A percentile compares a stretch with the other conserved stretches of the same genome.
Conservation (phyloP, 1,140 invertebrate genomes). For the Tribolium madens region DNA sequence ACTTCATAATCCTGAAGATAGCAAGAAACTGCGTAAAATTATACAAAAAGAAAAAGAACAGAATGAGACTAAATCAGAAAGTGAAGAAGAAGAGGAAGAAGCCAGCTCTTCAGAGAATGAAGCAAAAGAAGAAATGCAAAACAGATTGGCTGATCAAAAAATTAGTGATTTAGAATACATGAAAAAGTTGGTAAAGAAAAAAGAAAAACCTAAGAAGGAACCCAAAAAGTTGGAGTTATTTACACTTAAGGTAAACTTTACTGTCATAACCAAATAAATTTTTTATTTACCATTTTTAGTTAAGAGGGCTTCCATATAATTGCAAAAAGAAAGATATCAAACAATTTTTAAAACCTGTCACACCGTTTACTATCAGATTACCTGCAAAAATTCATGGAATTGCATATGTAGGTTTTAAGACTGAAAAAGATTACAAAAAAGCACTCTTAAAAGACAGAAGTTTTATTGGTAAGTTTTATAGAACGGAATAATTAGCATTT, state of each 20-base stretch:
- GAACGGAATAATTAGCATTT: not conserved
- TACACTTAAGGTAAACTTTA: slow-evolving; percentile 69
- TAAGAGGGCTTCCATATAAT: slow-evolving; percentile 77
- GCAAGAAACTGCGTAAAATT: slow-evolving; percentile 64
- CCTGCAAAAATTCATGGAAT: slow-evolving; percentile 85
- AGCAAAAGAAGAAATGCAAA: slow-evolving; percentile 54
- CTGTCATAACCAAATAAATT: not conserved
- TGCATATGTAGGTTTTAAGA: slow-evolving; percentile 91
- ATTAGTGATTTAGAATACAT: slow-evolving; percentile 78
- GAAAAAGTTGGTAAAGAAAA: slow-evolving; percentile 65
- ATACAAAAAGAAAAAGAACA: slow-evolving; percentile 58
- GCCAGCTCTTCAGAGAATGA: slow-evolving; percentile 49
- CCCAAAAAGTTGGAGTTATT: slow-evolving; percentile 67
- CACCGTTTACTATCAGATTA: slow-evolving; percentile 82
- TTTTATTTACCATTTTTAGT: slow-evolving; percentile 28
- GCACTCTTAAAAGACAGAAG: slow-evolving; percentile 89
- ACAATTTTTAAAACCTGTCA: slow-evolving; percentile 86
- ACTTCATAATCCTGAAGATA: slow-evolving; percentile 75
- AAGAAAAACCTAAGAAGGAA: slow-evolving; percentile 63
- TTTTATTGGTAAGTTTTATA: slow-evolving; percentile 76
- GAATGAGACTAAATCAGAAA: slow-evolving; percentile 57
- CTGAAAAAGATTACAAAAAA: slow-evolving; percentile 83
- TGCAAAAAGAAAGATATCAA: slow-evolving; percentile 85
- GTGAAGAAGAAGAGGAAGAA: slow-evolving; percentile 60
- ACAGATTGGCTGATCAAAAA: slow-evolving; percentile 74